phyloP scores from a whole-genome alignment of 2,888 invertebrate genomes.

The Arrhopalites spinosus region DNA sequence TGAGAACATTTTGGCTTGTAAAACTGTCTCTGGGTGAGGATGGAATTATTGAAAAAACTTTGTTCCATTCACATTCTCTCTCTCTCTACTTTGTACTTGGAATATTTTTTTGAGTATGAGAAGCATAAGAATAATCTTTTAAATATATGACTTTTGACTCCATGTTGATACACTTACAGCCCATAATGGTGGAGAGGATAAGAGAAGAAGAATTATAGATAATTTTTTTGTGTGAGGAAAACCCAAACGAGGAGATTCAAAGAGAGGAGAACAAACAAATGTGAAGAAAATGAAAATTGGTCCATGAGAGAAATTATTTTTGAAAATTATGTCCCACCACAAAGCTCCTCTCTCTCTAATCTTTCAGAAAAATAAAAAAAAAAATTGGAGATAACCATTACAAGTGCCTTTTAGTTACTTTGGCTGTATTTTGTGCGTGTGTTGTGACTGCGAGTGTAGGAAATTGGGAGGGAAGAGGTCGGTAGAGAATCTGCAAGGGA shows the following conservation, averaged over 20 bases:
- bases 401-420: too few relatives aligned
- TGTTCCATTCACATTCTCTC: neutral
- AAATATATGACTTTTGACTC: too few relatives aligned
- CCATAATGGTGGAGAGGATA: too few relatives aligned
- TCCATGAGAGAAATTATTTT: neutral
- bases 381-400: too few relatives aligned
- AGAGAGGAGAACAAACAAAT: neutral
- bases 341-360: neutral
- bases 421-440: too few relatives aligned
- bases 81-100: too few relatives aligned
- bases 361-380: too few relatives aligned
- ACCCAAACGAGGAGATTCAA: neutral
- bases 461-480: conserved; percentile 2
- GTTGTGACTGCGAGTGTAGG: neutral
- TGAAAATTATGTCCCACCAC: neutral
- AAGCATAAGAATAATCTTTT: too few relatives aligned
- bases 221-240: too few relatives aligned
- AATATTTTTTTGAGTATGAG: too few relatives aligned
- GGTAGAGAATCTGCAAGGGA: neutral
- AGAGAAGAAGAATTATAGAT: too few relatives aligned
- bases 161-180: too few relatives aligned
- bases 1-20: neutral
- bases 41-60: neutral
- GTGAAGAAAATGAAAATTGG: neutral
- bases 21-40: neutral